Conservation (phyloP, 2,888 invertebrate genomes). For the Drosophila mimetica region DNA sequence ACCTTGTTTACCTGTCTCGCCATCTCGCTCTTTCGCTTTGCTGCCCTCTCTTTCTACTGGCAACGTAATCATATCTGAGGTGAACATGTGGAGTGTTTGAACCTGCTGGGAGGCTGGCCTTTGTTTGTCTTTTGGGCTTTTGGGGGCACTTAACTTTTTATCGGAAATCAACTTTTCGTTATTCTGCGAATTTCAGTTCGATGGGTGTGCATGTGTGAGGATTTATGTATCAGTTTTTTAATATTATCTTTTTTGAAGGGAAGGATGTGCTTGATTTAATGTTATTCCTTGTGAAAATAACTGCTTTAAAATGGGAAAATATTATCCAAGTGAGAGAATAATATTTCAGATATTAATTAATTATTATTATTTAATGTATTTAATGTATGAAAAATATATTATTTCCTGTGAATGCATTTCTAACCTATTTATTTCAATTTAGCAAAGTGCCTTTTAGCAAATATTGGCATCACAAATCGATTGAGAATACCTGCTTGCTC, state of each 20-base stretch:
- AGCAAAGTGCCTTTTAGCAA: background rate
- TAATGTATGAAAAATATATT: background rate
- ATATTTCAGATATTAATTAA: no score
- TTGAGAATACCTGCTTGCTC: conserved; percentile 5
- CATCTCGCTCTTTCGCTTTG: background rate
- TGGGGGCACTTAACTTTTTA: conserved; percentile 77
- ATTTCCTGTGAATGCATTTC: background rate
- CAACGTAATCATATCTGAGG: conserved; percentile 70
- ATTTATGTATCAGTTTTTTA: conserved; percentile 7
- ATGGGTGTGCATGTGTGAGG: conserved; percentile 9
- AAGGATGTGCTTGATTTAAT: background rate
- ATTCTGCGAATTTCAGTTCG: conserved; percentile 68
- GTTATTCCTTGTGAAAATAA: background rate
- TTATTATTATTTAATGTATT: background rate
- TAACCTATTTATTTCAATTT: background rate
- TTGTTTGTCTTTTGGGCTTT: conserved; percentile 44
- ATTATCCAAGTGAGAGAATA: no score
- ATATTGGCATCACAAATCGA: conserved; percentile 21
- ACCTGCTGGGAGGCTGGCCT: conserved; percentile 53
- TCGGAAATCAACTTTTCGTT: conserved; percentile 71
- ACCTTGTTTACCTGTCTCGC: conserved; percentile 43
- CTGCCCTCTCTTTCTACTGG: conserved; percentile 31
- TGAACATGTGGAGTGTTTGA: conserved; percentile 58
- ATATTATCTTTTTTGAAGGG: no score
- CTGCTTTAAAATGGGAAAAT: no score